Evolutionary conservation across 2,113 vertebrate species (phyloP).

Genomic region (Pelodiscus sinensis): DNA sequence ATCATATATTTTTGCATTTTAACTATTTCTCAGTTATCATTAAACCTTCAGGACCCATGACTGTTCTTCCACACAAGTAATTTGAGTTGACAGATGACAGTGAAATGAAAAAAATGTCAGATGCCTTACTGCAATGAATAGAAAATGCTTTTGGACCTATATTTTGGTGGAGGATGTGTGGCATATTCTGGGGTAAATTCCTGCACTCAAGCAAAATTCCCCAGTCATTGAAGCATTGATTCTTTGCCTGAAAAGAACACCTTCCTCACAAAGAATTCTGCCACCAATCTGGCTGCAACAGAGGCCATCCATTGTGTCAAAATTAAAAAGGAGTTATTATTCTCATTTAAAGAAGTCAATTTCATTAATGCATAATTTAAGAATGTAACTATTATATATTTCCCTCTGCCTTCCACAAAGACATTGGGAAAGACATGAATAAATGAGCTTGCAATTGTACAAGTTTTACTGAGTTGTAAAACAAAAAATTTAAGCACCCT

Average conservation of each 20-base stretch:
- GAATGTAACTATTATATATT: background rate
- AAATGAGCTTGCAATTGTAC: background rate
- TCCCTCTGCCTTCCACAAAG: background rate
- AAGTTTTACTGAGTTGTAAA: background rate
- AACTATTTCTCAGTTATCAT: background rate
- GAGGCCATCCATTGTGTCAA: background rate
- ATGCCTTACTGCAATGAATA: background rate
- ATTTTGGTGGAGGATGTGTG: background rate
- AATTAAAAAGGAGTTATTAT: background rate
- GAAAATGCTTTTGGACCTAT: background rate
- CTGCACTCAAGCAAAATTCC: background rate
- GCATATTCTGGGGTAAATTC: background rate
- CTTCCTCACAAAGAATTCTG: background rate
- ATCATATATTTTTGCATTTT: background rate
- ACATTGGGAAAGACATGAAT: background rate
- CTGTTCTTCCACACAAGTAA: background rate
- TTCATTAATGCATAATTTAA: background rate
- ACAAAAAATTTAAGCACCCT: accelerated
- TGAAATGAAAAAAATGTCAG: background rate
- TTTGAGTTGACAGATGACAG: background rate
- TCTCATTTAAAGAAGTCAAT: background rate
- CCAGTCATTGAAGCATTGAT: background rate
- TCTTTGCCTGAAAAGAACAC: background rate
- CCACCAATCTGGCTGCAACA: background rate
- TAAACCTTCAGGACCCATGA: background rate